Percentiles rank a stretch among this genome's conserved stretches.
phyloP scores from a whole-genome alignment of 1,140 invertebrate species.

The Leucophenga varia region DNA sequence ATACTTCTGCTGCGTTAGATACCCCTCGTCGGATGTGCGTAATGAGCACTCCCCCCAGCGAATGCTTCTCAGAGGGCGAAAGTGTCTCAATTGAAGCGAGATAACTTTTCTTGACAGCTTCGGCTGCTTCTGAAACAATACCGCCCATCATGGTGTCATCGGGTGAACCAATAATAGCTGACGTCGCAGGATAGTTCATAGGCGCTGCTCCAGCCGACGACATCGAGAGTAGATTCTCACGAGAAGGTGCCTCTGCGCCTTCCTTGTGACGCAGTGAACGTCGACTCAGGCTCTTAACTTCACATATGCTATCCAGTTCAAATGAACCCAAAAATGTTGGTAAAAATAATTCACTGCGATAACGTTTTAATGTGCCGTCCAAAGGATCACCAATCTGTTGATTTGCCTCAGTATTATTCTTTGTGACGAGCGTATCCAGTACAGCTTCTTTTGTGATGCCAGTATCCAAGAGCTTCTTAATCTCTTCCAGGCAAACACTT shows the following conservation, averaged over 20 bases:
- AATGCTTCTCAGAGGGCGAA: constrained; percentile 49
- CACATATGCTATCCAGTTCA: constrained; percentile 45
- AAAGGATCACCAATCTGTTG: constrained; percentile 51
- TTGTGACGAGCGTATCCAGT: constrained; percentile 65
- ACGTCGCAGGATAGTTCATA: constrained; percentile 23
- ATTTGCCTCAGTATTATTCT: constrained; percentile 55
- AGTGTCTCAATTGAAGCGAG: constrained; percentile 51
- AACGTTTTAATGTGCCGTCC: constrained; percentile 38
- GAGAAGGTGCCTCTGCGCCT: constrained; percentile 42
- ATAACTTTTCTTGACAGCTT: constrained; percentile 32
- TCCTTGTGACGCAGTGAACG: constrained; percentile 44
- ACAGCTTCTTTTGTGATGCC: constrained; percentile 68
- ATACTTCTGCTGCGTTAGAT: constrained; percentile 38
- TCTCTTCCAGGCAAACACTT: constrained; percentile 62
- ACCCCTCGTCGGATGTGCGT: constrained; percentile 38
- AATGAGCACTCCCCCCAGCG: constrained; percentile 20
- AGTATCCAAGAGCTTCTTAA: constrained; percentile 66
- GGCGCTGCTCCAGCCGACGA: constrained; percentile 33
- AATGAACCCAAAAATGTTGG: constrained; percentile 45
- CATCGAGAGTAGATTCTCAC: constrained; percentile 47
- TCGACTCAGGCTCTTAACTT: constrained; percentile 43
- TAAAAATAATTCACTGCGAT: constrained; percentile 51
- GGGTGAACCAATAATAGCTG: constrained; percentile 31
- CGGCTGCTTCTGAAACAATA: constrained; percentile 19
- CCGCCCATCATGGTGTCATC: constrained; percentile 46